These are phyloP conservation scores for Pitta sordida DNA, from an alignment of 2,113 vertebrate species.

Conservation along the genomic window DNA sequence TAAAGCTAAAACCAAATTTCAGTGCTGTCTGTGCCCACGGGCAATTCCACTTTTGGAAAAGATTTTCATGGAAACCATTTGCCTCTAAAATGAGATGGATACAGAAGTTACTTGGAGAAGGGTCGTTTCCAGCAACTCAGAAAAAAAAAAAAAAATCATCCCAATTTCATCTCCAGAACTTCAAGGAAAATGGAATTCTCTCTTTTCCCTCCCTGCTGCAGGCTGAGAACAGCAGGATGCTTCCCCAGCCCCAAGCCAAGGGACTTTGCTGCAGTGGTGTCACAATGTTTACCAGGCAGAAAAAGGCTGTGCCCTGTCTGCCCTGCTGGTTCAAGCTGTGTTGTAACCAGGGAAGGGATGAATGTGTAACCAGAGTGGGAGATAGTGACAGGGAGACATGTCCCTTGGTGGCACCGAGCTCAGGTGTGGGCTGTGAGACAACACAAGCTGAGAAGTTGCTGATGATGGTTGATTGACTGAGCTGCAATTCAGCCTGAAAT, in stretches of 20 bases:
- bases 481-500: neutral
- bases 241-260: neutral
- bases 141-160: too few relatives aligned
- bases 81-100: neutral
- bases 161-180: neutral
- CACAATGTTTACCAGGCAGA: neutral
- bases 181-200: neutral
- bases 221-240: rapidly evolving
- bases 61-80: neutral
- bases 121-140: neutral
- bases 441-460: neutral
- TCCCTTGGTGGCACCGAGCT: neutral
- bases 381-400: rapidly evolving
- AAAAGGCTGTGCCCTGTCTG: neutral
- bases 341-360: neutral
- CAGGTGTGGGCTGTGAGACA: neutral
- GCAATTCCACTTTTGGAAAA: neutral
- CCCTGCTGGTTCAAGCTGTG: neutral
- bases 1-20: neutral
- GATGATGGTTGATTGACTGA: neutral
- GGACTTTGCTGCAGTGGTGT: neutral
- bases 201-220: rapidly evolving
- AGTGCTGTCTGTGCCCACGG: rapidly evolving
- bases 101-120: neutral
- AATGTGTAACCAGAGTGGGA: neutral